A percentile compares a stretch with the other conserved stretches of the same genome.
Conservation (phyloP, 2,888 invertebrate species). For the Blastobasis lacticolella region DNA sequence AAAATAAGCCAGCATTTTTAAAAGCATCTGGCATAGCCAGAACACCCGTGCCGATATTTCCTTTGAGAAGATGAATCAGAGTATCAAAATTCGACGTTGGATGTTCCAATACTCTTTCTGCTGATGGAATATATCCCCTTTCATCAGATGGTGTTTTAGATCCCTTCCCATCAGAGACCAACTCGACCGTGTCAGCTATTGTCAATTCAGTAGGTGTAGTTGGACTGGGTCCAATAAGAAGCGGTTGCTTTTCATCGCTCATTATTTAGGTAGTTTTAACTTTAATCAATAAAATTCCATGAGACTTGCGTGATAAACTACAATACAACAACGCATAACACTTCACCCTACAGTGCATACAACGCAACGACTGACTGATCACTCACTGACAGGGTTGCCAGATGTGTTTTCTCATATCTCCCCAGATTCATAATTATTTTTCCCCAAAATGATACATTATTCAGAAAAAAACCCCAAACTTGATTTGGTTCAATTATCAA, state of each 20-base stretch:
- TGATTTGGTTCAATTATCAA: no score
- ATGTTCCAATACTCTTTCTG: conserved; percentile 81
- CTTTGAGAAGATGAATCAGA: conserved; percentile 81
- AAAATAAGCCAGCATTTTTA: conserved; percentile 89
- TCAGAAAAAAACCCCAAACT: no score
- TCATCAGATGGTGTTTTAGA: conserved; percentile 37
- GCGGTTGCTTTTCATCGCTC: conserved; percentile 82
- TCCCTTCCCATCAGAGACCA: conserved; percentile 36
- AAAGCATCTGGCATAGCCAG: conserved; percentile 97
- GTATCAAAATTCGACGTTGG: conserved; percentile 88
- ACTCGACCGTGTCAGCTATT: conserved; percentile 50
- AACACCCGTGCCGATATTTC: conserved; percentile 92
- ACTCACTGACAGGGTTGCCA: no score
- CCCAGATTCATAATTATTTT: no score
- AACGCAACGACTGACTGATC: no score
- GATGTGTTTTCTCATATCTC: no score
- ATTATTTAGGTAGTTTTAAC: conserved; percentile 38
- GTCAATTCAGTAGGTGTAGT: conserved; percentile 43
- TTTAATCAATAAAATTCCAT: conserved; percentile 8
- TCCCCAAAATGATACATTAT: no score
- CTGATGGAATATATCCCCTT: conserved; percentile 71
- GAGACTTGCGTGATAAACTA: neutral
- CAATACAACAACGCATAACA: no score
- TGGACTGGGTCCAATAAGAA: conserved; percentile 64
- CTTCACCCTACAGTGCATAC: no score